These are phyloP conservation scores for Rhynchopsitta pachyrhyncha DNA, from an alignment of 2,113 vertebrate genomes.

Conservation along the genomic window DNA sequence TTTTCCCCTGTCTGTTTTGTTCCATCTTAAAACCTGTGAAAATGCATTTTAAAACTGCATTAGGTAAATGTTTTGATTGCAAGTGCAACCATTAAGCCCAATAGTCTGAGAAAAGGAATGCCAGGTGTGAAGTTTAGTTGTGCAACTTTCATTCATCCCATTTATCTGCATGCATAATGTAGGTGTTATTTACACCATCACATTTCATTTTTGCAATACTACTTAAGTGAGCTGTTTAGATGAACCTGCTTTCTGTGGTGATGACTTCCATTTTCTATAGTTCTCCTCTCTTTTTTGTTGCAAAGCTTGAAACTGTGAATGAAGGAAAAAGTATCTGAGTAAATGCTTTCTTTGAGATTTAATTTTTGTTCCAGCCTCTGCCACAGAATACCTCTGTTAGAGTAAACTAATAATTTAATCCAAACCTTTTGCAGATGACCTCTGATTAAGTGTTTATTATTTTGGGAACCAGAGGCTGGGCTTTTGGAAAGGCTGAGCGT, in stretches of 20 bases:
- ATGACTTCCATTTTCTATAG: not conserved
- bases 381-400: not conserved
- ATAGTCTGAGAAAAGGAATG: not conserved
- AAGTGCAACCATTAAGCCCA: not conserved
- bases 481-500: not conserved
- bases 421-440: not conserved
- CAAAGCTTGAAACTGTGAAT: not conserved
- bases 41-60: not conserved
- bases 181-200: not conserved
- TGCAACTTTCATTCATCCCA: not conserved
- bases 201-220: not conserved
- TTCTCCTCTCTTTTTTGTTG: not conserved
- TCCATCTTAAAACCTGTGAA: not conserved
- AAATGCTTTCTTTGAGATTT: not conserved
- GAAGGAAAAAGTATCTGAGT: not conserved
- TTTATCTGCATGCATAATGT: not conserved
- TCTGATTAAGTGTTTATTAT: not conserved
- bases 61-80: not conserved
- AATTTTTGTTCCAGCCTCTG: not conserved
- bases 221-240: not conserved
- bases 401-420: not conserved
- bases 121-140: not conserved
- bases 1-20: not conserved
- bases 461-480: not conserved
- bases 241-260: not conserved